Evolutionary conservation across 2,113 vertebrate species (phyloP), one percentile per base, ranked within the genome.

Genomic region (Amphilophus citrinellus): DNA sequence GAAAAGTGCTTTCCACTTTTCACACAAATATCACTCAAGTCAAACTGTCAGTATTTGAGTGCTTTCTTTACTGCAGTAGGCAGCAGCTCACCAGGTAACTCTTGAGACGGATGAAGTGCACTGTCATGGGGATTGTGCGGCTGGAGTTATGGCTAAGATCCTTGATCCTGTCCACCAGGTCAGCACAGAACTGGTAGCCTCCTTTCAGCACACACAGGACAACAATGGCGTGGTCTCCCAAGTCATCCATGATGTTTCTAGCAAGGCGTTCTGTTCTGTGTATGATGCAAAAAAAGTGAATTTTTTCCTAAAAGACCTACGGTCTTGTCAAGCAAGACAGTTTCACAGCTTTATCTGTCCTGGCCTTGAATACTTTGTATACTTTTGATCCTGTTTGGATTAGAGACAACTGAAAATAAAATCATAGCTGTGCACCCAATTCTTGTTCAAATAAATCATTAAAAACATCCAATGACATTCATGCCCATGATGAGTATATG

Each of bases 51-150:
- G 20, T 1, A 20, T 18, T 13, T 14, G 57, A 60, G 47, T 15
- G 22, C 24, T 20, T 22, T 30, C 22, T 20, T 15, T 20, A 44
- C 3, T 4, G 30, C n/a, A 50, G 24, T 2, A 18, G 22, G 11
- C 11, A 2, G 18, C 24, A 13, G 15, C 91, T 94, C 90, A 96
- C 96, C 95, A 96, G 84, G 90, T 98, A 98, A 93, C 97, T 98
- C 95, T 97, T 97, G 79, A 98, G 95, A 50, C 97, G 96, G 88
- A 99, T 98, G 93, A 98, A 98, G 92, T 99, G 97, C 1, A 99
- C 98, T 83, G 97, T 97, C 97, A 98, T 97, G 61, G 97, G 98
- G 91, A 98, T 96, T 35, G 96, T 97, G 61, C 87, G 95, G 93
- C 94, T 95, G 78, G 97, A 98, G 93, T 97, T 98, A 66, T 95